phyloP scores from a whole-genome alignment of 2,888 invertebrate species.

The Apamea monoglypha region DNA sequence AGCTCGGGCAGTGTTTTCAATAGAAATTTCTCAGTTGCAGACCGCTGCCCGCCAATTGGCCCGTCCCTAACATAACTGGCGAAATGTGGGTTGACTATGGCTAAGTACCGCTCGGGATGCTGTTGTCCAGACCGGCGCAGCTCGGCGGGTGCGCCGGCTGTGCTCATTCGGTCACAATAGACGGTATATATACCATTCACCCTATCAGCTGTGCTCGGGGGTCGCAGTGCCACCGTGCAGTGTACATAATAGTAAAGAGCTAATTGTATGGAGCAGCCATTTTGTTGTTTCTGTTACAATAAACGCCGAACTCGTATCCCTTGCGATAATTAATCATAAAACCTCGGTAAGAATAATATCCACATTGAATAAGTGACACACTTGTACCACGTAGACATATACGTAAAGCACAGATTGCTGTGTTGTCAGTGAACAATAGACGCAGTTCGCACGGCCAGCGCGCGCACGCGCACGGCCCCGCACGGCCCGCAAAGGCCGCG shows the following conservation, averaged over 20 bases:
- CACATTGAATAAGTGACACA: neutral
- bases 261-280: neutral
- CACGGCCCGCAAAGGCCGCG: neutral
- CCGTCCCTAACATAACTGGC: neutral
- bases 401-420: conserved; percentile 8
- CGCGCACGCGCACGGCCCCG: neutral
- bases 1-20: neutral
- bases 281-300: neutral
- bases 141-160: neutral
- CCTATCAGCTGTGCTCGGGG: neutral
- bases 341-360: neutral
- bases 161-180: neutral
- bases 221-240: neutral
- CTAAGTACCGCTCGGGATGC: no score
- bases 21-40: neutral
- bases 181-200: neutral
- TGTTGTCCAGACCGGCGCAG: neutral
- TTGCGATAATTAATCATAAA: neutral
- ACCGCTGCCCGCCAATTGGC: neutral
- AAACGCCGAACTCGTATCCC: neutral
- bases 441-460: conserved; percentile 36
- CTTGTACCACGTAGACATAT: neutral
- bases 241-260: neutral
- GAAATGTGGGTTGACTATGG: neutral
- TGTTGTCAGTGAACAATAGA: conserved; percentile 7